These are phyloP conservation scores for Rallus crepitans DNA, from an alignment of 2,797 vertebrate species.

Conservation along the genomic window DNA sequence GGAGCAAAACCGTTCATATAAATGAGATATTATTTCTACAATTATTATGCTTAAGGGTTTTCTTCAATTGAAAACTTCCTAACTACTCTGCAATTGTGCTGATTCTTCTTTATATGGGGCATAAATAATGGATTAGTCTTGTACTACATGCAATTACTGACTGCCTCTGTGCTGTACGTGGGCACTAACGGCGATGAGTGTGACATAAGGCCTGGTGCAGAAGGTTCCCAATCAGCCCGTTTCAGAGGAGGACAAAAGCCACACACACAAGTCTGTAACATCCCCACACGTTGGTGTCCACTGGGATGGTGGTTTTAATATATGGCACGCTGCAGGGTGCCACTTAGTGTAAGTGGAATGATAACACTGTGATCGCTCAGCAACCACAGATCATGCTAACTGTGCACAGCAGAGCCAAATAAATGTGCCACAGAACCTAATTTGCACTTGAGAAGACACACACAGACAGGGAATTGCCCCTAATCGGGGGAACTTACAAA, in stretches of 20 bases:
- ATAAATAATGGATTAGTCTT: conserved; percentile 42
- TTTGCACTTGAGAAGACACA: conserved; percentile 23
- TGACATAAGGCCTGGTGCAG: background rate
- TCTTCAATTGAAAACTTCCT: background rate
- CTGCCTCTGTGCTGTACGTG: background rate
- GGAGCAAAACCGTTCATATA: accelerated
- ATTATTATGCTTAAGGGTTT: accelerated
- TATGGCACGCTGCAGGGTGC: background rate
- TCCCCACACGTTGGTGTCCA: background rate
- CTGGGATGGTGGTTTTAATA: background rate
- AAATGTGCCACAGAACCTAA: background rate
- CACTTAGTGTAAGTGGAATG: background rate
- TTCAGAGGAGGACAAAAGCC: background rate
- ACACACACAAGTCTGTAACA: accelerated
- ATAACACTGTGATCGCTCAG: background rate
- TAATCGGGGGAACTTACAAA: conserved; percentile 24
- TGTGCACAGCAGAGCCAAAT: background rate
- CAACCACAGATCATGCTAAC: background rate
- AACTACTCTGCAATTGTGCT: background rate
- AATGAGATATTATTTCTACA: background rate
- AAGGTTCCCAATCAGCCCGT: background rate
- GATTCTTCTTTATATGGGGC: background rate
- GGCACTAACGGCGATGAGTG: background rate
- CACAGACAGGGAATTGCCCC: background rate
- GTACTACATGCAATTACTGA: background rate